Percentiles rank a stretch among this genome's conserved stretches.
Conservation (phyloP, 1,140 invertebrate genomes). For the Drosophila bipectinata region DNA sequence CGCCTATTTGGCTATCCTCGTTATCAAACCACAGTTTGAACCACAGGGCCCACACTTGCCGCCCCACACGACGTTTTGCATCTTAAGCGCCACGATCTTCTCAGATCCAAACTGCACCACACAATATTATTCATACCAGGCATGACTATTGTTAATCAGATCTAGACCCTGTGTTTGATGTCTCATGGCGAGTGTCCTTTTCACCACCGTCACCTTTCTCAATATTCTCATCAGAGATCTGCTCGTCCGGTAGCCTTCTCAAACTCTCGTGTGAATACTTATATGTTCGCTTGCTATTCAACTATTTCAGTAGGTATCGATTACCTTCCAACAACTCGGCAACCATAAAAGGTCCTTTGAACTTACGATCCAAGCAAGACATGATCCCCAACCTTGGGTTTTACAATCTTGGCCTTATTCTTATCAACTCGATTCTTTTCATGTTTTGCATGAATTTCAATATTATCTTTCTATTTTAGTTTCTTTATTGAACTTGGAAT, state of each 20-base stretch:
- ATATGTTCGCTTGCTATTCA: neutral
- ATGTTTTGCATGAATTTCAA: neutral
- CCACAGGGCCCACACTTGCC: no score
- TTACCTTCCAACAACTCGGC: neutral
- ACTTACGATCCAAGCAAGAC: neutral
- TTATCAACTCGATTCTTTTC: neutral
- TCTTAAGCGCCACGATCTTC: neutral
- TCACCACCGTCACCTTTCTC: constrained; percentile 1
- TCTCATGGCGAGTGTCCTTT: neutral
- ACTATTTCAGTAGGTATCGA: neutral
- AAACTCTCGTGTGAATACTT: constrained; percentile 5
- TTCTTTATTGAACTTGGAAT: no score
- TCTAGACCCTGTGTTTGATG: neutral
- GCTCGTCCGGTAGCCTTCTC: neutral
- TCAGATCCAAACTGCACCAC: constrained; percentile 2
- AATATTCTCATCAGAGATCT: constrained; percentile 3
- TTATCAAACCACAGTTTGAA: no score
- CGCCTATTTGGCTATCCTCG: constrained; percentile 2
- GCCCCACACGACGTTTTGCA: no score
- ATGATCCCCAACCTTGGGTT: no score
- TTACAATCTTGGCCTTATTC: neutral
- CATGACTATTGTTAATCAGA: constrained; percentile 1
- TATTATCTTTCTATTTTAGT: no score
- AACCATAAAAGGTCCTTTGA: constrained; percentile 1
- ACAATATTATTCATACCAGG: neutral